Evolutionary conservation across 2,113 vertebrate species (phyloP).

Genomic region (Salvelinus sp.): DNA sequence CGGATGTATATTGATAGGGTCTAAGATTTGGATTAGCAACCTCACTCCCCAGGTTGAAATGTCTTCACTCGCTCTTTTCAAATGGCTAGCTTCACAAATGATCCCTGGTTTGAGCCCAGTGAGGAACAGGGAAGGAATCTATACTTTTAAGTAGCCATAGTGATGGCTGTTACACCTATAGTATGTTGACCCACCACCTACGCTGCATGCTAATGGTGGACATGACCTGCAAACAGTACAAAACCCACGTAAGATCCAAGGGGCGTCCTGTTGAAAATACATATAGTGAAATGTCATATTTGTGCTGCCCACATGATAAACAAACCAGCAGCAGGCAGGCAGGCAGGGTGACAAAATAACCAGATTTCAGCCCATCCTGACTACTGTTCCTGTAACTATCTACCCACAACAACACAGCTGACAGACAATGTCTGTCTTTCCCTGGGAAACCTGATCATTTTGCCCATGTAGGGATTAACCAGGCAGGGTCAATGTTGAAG

Average conservation of each 20-base stretch:
- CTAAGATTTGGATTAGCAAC: neutral
- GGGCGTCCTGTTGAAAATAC: conserved; percentile 17
- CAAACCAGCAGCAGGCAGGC: neutral
- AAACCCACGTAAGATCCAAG: neutral
- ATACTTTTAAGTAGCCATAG: too few relatives aligned
- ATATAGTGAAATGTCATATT: conserved; percentile 30
- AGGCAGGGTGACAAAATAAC: conserved; percentile 10
- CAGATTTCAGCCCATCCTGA: conserved; percentile 7
- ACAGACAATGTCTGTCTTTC: conserved; percentile 33
- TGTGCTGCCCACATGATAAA: conserved; percentile 7
- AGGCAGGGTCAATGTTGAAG: neutral
- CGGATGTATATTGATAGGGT: neutral
- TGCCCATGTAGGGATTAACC: neutral
- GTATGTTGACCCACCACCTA: neutral
- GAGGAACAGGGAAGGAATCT: too few relatives aligned
- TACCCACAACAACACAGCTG: conserved; percentile 37
- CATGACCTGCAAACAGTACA: conserved; percentile 22
- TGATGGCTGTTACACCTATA: too few relatives aligned
- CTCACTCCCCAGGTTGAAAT: too few relatives aligned
- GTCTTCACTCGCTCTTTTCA: too few relatives aligned
- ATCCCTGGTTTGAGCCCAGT: too few relatives aligned
- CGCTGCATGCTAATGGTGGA: conserved; percentile 7
- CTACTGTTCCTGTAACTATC: conserved; percentile 4
- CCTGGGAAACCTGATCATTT: neutral
- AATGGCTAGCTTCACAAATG: too few relatives aligned